Evolutionary conservation across 2,113 vertebrate species (phyloP).

Genomic region (Pimephales promelas): DNA sequence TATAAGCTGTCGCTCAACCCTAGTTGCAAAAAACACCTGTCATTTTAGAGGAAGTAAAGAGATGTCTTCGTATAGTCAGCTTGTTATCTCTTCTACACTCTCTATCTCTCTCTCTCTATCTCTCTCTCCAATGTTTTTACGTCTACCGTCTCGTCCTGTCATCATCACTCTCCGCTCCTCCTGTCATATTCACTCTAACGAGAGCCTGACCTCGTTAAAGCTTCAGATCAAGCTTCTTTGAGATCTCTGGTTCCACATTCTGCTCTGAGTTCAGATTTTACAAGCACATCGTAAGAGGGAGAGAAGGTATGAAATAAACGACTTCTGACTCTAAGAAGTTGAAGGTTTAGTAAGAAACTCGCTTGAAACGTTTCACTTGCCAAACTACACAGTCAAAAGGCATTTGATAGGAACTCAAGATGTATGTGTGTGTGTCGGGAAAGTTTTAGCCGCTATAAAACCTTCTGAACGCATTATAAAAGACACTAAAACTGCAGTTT

Average conservation of each 20-base stretch:
- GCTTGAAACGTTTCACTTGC: not conserved
- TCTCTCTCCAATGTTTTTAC: not conserved
- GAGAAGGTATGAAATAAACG: not conserved
- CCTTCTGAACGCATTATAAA: not conserved
- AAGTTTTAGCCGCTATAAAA: not conserved
- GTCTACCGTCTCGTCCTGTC: slow-evolving; percentile 16
- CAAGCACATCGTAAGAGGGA: not conserved
- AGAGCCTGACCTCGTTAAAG: slow-evolving; percentile 15
- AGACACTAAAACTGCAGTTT: not conserved
- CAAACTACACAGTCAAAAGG: not conserved
- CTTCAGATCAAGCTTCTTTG: too few relatives aligned
- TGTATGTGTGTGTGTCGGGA: not conserved
- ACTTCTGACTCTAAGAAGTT: not conserved
- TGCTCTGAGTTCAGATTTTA: not conserved
- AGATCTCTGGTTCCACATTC: not conserved
- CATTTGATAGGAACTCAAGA: not conserved
- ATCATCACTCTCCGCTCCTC: slow-evolving; percentile 11
- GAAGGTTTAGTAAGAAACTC: not conserved
- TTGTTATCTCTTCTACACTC: not conserved
- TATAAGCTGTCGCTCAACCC: not conserved
- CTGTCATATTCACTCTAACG: slow-evolving; percentile 12
- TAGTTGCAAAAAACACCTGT: not conserved
- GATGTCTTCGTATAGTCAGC: not conserved
- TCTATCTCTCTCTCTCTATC: not conserved
- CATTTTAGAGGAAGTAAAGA: not conserved